Base-by-base conservation (phyloP, 2,888 invertebrate genomes). In the Drymonia ruficornis region DNA sequence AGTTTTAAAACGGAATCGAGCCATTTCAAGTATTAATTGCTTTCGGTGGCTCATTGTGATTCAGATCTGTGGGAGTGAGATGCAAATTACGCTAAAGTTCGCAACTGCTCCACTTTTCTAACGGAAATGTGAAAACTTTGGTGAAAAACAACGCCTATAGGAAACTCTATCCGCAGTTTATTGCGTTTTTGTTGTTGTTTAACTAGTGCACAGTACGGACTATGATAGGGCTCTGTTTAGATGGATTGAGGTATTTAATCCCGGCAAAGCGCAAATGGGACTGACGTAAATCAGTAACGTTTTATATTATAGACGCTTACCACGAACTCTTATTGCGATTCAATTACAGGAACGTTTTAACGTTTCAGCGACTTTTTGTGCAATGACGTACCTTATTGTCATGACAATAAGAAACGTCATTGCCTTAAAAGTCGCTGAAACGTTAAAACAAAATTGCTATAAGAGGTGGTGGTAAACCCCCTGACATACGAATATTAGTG, bases 21-120 rank as follows among this genome's bases (percentile, higher is more conserved):
- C 80, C 84, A 87, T 89, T 90, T 89, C 79, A 87, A 89, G 89
- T 89, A 91, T 90, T 91, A 91, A 91, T 91, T 91, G 91, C 89
- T 89, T 90, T 91, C 86, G 83, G 84, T 85, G 84, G 85, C 87
- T 87, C 87, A 91, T 91, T 91, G 89, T 89, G 78, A 91, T 90
- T 89, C 89, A 86, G 89, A 86, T 89, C 87, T 78, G 81, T 72
- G 73, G 75, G 82, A 88, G 87, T 76, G 84, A 84, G 87, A 91
- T 91, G 90, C 88, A 91, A 91, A 91, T 91, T 85, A 83, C 80
- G 78, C 80, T 76, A 84, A 91, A 89, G 83, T 90, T 89, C 81
- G 75, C 80, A 77, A 86, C 87, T 87, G 89, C 73, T 83, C 87
- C 71, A 89, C 84, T 90, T 89, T 88, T 88, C 87, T 87, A 87